Evolutionary conservation across 2,888 invertebrate species (phyloP).

Genomic region (Tipula helvola): DNA sequence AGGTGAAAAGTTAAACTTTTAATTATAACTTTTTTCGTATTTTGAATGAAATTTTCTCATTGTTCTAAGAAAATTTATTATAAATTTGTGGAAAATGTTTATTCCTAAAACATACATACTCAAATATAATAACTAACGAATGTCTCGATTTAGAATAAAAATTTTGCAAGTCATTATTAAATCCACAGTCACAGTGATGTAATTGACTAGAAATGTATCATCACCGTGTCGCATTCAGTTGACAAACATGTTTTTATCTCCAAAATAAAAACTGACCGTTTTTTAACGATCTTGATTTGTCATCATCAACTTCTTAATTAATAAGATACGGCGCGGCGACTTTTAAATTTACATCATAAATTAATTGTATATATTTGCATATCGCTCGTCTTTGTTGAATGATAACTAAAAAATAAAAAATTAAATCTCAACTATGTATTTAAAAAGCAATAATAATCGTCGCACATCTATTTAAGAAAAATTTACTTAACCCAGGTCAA

Average conservation of each 20-base stretch:
- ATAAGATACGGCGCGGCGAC: background rate
- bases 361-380: background rate
- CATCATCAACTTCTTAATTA: background rate
- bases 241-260: background rate
- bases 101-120: background rate
- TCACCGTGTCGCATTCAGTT: background rate
- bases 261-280: background rate
- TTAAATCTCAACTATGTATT: background rate
- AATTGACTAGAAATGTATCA: background rate
- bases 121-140: background rate
- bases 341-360: background rate
- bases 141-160: background rate
- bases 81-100: background rate
- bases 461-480: background rate
- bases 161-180: background rate
- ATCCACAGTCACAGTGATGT: background rate
- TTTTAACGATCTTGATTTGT: background rate
- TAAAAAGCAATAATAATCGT: background rate
- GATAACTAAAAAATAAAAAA: background rate
- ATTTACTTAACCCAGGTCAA: background rate
- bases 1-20: background rate
- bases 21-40: background rate
- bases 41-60: background rate
- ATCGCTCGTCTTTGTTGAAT: background rate
- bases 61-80: background rate